Evolutionary conservation across 2,888 invertebrate genomes (phyloP).

Genomic region (Eilema sororculum): DNA sequence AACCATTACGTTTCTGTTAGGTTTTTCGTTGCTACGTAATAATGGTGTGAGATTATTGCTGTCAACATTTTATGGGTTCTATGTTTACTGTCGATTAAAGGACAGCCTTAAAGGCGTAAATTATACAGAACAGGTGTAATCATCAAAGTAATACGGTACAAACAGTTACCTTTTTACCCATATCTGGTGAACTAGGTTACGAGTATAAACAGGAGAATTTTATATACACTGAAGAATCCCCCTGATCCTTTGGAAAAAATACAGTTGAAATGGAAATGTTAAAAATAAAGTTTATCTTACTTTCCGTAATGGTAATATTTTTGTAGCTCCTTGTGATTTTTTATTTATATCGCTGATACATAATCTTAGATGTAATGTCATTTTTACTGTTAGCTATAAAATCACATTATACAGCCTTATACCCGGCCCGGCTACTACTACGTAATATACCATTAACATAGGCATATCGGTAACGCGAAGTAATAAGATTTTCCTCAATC

Average conservation of each 20-base stretch:
- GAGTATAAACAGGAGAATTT: conserved; percentile 38
- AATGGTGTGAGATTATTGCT: background rate
- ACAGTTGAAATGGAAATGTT: background rate
- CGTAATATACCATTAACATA: background rate
- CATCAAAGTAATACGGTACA: too few species aligned
- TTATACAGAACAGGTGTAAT: too few species aligned
- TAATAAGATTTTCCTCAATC: background rate
- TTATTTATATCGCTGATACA: too few species aligned
- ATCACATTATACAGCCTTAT: too few species aligned
- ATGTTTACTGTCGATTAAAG: background rate
- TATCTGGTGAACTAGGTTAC: conserved; percentile 44
- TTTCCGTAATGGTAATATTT: too few species aligned
- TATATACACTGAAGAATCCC: conserved; percentile 42
- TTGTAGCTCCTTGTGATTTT: too few species aligned
- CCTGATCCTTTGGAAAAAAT: conserved; percentile 14
- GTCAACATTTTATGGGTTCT: background rate
- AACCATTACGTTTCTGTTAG: background rate
- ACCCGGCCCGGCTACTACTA: too few species aligned
- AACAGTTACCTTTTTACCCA: conserved; percentile 44
- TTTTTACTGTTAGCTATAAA: too few species aligned
- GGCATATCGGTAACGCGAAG: background rate
- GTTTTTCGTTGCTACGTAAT: background rate
- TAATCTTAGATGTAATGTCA: too few species aligned
- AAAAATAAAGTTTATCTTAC: too few species aligned
- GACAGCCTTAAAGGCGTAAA: too few species aligned